Evolutionary conservation across 2,888 invertebrate genomes (phyloP).

Genomic region (Euzetes globulus): DNA sequence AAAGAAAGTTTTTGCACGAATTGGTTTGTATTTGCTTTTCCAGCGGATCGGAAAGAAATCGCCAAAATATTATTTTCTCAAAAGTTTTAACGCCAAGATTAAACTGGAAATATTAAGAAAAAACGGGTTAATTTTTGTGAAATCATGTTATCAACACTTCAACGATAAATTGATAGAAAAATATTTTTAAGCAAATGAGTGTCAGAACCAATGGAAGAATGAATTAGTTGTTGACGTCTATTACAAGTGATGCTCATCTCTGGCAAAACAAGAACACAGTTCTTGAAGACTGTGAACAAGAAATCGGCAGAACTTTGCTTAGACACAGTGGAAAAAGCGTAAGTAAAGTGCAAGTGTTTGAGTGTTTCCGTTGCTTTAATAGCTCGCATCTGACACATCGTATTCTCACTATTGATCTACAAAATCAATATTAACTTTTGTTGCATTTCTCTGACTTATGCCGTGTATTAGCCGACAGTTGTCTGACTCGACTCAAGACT

Average conservation of each 20-base stretch:
- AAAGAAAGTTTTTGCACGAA: not conserved
- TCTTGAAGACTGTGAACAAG: not conserved
- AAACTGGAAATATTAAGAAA: not conserved
- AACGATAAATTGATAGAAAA: not conserved
- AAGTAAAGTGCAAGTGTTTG: not conserved
- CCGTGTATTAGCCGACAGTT: too few relatives aligned
- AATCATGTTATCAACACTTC: not conserved
- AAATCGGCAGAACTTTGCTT: not conserved
- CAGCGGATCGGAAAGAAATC: not conserved
- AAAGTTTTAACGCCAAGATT: not conserved
- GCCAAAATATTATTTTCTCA: not conserved
- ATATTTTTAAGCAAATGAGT: not conserved
- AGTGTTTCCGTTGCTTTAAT: slow-evolving; percentile 1
- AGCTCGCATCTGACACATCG: not conserved
- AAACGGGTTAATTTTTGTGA: not conserved
- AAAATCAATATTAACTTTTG: slow-evolving; percentile 1
- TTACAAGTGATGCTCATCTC: not conserved
- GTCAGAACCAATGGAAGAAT: not conserved
- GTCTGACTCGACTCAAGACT: too few relatives aligned
- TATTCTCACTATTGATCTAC: not conserved
- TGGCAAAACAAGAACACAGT: not conserved
- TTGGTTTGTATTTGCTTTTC: not conserved
- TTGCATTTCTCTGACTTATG: not conserved
- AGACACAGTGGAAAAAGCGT: not conserved
- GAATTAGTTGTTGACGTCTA: not conserved